Percentiles rank a stretch among this genome's conserved stretches.
phyloP scores from a whole-genome alignment of 2,113 vertebrate species.

The Coreoperca whiteheadi region DNA sequence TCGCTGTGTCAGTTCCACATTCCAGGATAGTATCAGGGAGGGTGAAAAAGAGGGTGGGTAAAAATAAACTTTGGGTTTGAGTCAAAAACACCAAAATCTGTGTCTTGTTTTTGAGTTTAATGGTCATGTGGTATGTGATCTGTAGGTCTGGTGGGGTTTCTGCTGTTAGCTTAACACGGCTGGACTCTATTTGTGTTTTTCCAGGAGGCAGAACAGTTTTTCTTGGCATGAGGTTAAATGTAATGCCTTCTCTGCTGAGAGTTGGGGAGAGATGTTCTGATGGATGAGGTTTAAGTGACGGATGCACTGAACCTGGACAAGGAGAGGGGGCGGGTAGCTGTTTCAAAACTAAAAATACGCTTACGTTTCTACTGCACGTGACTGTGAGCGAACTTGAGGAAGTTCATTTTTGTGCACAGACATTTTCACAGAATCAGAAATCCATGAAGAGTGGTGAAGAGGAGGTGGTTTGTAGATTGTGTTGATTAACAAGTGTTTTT shows the following conservation, averaged over 20 bases:
- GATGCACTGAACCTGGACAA: constrained; percentile 13
- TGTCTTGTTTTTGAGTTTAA: constrained; percentile 33
- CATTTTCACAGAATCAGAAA: constrained; percentile 5
- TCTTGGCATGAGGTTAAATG: constrained; percentile 58
- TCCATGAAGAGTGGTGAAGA: not conserved
- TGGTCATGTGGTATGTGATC: constrained; percentile 53
- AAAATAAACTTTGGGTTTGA: constrained; percentile 23
- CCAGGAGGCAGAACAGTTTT: constrained; percentile 58
- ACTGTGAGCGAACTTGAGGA: not conserved
- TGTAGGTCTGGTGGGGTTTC: constrained; percentile 50
- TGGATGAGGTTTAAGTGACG: constrained; percentile 39
- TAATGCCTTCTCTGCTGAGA: constrained; percentile 41
- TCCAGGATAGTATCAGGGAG: constrained; percentile 8
- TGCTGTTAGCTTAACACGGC: constrained; percentile 64
- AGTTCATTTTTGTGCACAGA: not conserved
- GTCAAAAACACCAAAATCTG: constrained; percentile 46
- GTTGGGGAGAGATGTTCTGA: constrained; percentile 30
- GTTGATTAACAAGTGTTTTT: not conserved
- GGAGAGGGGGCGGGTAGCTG: not conserved
- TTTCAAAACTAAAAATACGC: constrained; percentile 29
- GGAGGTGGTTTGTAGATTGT: not conserved
- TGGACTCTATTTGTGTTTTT: constrained; percentile 69
- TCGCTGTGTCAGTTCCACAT: constrained; percentile 13
- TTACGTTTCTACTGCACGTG: not conserved
- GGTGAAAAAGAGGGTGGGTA: not conserved